Percentiles rank a stretch among this genome's conserved stretches.
Evolutionary conservation across 2,888 invertebrate genomes (phyloP).

Genomic region (Acholoe squamosa): DNA sequence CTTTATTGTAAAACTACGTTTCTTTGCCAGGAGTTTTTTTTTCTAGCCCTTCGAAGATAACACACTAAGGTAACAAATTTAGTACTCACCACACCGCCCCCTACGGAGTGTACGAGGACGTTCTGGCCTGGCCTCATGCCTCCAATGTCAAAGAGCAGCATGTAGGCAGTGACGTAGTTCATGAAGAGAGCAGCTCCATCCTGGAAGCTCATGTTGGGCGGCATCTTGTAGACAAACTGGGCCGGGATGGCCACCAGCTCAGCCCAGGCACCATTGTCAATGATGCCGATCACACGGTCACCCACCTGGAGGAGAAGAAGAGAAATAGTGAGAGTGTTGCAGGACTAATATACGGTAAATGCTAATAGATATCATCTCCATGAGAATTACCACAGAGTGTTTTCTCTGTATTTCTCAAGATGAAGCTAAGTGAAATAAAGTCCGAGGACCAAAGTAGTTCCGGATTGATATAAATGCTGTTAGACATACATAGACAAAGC

Average conservation of each 20-base stretch:
- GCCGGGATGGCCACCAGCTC: conserved; percentile 91
- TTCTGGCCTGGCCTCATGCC: conserved; percentile 91
- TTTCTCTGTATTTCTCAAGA: no score
- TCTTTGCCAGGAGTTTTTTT: no score
- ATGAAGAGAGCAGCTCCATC: conserved; percentile 93
- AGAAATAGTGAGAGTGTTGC: neutral
- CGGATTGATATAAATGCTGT: no score
- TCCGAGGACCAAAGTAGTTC: no score
- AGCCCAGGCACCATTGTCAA: conserved; percentile 93
- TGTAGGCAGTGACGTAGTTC: conserved; percentile 93
- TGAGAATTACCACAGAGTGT: no score
- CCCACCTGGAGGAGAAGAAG: conserved; percentile 77
- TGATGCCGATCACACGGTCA: conserved; percentile 89
- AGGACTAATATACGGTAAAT: no score
- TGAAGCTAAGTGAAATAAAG: no score
- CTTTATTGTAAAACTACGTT: no score
- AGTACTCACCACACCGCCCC: conserved; percentile 91
- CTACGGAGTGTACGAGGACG: conserved; percentile 92
- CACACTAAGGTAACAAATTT: no score
- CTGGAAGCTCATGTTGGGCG: conserved; percentile 88
- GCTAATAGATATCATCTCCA: no score
- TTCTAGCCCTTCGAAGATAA: no score
- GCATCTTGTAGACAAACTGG: conserved; percentile 91
- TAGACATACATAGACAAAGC: no score
- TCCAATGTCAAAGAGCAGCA: conserved; percentile 92